These are phyloP conservation scores for Limanda limanda DNA, from an alignment of 2,113 vertebrate genomes.

Conservation along the genomic window DNA sequence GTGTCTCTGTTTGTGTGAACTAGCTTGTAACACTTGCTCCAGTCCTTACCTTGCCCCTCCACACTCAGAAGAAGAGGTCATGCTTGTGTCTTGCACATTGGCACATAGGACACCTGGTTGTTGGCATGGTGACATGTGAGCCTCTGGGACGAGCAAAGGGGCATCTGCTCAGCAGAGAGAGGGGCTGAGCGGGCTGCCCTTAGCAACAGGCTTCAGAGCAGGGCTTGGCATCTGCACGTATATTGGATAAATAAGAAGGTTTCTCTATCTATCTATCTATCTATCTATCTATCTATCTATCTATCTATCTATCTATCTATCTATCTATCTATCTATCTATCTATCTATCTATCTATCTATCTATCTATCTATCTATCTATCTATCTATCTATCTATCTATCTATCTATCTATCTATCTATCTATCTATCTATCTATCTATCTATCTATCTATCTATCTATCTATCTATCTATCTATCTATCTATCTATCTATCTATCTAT, in stretches of 20 bases:
- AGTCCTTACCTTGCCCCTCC: not conserved
- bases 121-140: slow-evolving; percentile 82
- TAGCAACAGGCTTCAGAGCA: slow-evolving; percentile 59
- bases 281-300: too few species aligned
- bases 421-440: too few species aligned
- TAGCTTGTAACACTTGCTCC: not conserved
- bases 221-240: slow-evolving; percentile 42
- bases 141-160: slow-evolving; percentile 85
- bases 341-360: too few species aligned
- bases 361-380: too few species aligned
- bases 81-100: slow-evolving; percentile 18
- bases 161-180: slow-evolving; percentile 88
- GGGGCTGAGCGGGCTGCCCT: slow-evolving; percentile 68
- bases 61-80: slow-evolving; percentile 42
- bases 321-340: too few species aligned
- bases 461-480: too few species aligned
- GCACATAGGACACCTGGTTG: slow-evolving; percentile 72
- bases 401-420: too few species aligned
- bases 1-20: slow-evolving; percentile 15
- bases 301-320: too few species aligned
- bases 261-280: slow-evolving; percentile 3
- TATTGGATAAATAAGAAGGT: slow-evolving; percentile 28
- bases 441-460: too few species aligned
- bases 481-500: too few species aligned
- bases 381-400: too few species aligned